Conservation (phyloP, 2,797 vertebrate species). For the Megaceryle alcyon region DNA sequence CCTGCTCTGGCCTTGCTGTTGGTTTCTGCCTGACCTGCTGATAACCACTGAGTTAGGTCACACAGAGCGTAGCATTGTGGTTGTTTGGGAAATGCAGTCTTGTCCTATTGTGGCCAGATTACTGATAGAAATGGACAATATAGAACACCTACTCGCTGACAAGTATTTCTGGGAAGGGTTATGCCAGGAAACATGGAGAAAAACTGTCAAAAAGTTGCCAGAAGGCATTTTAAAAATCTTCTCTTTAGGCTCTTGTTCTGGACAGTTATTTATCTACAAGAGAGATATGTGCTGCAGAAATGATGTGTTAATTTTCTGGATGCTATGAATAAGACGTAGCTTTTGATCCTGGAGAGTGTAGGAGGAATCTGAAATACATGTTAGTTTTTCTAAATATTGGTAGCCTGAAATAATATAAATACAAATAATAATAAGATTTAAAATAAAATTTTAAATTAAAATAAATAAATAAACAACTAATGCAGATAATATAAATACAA, state of each 20-base stretch:
- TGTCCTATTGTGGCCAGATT: neutral
- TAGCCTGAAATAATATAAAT: neutral
- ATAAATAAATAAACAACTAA: too few relatives aligned
- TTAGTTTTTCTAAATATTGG: neutral
- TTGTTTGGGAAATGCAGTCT: neutral
- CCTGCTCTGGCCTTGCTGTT: neutral
- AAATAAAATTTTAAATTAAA: too few relatives aligned
- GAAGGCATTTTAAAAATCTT: neutral
- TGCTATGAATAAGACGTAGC: neutral
- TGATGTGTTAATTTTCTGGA: neutral
- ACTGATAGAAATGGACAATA: neutral
- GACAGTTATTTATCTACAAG: neutral
- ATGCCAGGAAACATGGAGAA: neutral
- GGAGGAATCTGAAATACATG: neutral
- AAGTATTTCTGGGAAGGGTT: neutral
- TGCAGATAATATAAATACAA: neutral
- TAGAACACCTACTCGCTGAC: neutral
- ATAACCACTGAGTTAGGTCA: neutral
- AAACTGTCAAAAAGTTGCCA: slow-evolving; percentile 33
- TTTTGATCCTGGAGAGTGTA: neutral
- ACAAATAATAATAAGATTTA: too few relatives aligned
- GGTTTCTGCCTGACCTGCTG: neutral
- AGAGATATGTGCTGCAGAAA: neutral
- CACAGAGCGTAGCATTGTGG: accelerated
- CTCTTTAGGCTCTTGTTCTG: neutral